Conservation (phyloP, 1,140 invertebrate genomes). For the Platorchestia sp. region DNA sequence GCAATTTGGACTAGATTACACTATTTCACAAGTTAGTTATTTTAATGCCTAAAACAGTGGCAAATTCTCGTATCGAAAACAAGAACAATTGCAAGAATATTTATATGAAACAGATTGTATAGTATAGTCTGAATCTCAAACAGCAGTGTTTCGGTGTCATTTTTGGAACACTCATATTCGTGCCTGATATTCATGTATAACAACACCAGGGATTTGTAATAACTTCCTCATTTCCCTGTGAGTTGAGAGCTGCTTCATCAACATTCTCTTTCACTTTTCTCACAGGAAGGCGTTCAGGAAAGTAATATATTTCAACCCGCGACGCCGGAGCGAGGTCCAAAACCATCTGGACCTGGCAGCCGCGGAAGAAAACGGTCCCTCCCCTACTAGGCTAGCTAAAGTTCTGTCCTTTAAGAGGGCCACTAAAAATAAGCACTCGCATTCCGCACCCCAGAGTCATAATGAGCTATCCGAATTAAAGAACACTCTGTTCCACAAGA, state of each 20-base stretch:
- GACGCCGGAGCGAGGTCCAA: not conserved
- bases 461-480: constrained; percentile 9
- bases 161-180: no score
- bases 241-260: not conserved
- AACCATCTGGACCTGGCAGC: not conserved
- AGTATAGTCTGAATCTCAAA: no score
- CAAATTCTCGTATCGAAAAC: no score
- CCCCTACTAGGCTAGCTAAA: not conserved
- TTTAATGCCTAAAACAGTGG: no score
- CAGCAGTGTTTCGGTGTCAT: no score
- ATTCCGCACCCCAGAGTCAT: not conserved
- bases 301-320: constrained; percentile 62
- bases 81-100: no score
- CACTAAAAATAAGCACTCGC: not conserved
- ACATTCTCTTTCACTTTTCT: not conserved
- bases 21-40: no score
- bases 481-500: not conserved
- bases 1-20: no score
- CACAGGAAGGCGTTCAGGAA: constrained; percentile 64
- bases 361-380: constrained; percentile 7
- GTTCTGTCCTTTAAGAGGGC: not conserved
- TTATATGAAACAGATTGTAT: no score
- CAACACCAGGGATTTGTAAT: no score
- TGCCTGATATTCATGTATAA: no score
- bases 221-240: not conserved